Evolutionary conservation across 2,888 invertebrate species (phyloP), one percentile per base, ranked within the genome.

Genomic region (Calephelis perditalis): DNA sequence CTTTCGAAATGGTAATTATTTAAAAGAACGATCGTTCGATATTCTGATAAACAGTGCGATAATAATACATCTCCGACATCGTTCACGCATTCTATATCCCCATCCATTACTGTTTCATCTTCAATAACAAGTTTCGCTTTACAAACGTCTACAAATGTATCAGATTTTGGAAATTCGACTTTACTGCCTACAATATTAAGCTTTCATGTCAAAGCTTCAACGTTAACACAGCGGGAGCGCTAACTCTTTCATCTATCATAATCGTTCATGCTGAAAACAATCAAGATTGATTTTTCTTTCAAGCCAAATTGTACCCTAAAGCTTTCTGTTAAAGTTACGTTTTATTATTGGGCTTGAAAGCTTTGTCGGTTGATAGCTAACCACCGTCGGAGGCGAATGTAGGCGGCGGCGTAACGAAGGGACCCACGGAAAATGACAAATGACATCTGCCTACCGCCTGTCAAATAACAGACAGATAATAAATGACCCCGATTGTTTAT

Each of bases 401-500:
- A 79, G 80, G 82, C 80, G 79, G 75, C 75, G 73, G 73, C 87
- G 89, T 89, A 88, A 89, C 87, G 86, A 87, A 90, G 88, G 89
- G 90, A 87, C 89, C 86, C 79, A 81, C 83, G 91, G 91, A 88
- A 88, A 89, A 92, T 93, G 92, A 93, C 92, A 93, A 93, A 93
- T 92, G 92, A 92, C 92, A 92, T 92, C 92, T 92, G 92, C 92
- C 92, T 91, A 89, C 89, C 92, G 92, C 92, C 92, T 92, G 92
- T 92, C 92, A 91, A 92, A 92, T 92, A 92, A 91, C 91, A 89
- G 91, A 89, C 91, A 91, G 90, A 92, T 92, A 92, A 92, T 92
- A 92, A 92, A 92, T 92, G 92, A 92, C 91, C 91, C 84, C 88
- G 91, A 91, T 91, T 92, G 92, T 92, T 92, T 91, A 91, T 91